Base-by-base conservation (phyloP, 1,140 invertebrate species). In the Heliconius hewitsoni region DNA sequence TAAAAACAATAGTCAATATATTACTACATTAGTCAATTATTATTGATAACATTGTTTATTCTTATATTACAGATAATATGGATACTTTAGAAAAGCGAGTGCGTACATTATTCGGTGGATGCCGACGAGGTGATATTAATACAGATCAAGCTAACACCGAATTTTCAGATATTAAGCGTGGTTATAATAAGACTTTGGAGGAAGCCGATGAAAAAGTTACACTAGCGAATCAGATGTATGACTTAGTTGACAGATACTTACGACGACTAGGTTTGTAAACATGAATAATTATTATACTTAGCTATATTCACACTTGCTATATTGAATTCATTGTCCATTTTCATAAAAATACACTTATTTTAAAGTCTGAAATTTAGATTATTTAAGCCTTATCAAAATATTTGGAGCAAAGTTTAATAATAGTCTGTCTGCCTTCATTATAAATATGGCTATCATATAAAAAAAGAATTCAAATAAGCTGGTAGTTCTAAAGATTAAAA, bases 221-320 rank as follows among this genome's bases (percentile, higher is more conserved):
- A 83, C 95, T 99, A 82, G 98, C 98, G 27, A 99, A 97, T 92
- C 98, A 98, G 94, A 98, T 99, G 95, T 97, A 98, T 92, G 98
- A 99, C 85, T 95, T 99, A 83, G 98, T 99, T 74, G 98, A 99
- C 88, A 96, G 98, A 89, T 99, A 99, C 95, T 95, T 99, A 84
- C 95, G 98, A 80, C 96, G 98, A 93, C 95, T 99, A 71, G 99
- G 94, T 95, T 81, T 80, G 88, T 86, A 8, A 79, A 74, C 18
- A 60, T 52, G 73, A 13, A 78, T 46, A 77, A 73, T 72, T n/a
- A 1, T 57, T 57, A 57, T 57, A 57, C 6, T 19, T 52, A 19
- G 18, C 18, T 8, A 19, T 18, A 52, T 16, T 46, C 13, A 13
- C 42, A 46, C 13, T 46, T 46, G 42, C 42, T 46, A 16, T 46